These are phyloP conservation scores for Micrasema minimum DNA, from an alignment of 1,140 invertebrate genomes.

Conservation along the genomic window DNA sequence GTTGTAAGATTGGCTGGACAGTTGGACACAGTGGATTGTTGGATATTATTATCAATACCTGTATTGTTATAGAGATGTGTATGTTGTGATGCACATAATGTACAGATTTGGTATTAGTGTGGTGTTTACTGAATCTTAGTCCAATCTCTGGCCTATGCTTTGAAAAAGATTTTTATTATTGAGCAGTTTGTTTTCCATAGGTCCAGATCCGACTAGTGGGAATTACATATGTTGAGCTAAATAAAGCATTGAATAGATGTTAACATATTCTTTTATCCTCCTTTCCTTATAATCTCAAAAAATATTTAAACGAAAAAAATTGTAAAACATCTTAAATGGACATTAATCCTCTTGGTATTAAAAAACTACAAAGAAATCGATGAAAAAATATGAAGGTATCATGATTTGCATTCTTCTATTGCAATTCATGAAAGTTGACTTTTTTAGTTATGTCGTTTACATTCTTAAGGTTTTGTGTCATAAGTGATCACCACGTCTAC, in stretches of 20 bases:
- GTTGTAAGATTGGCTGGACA: background rate
- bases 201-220: slow-evolving; percentile 53
- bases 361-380: too few species aligned
- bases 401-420: too few species aligned
- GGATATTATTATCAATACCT: background rate
- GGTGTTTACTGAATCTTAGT: background rate
- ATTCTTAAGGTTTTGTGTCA: too few species aligned
- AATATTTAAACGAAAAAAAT: too few species aligned
- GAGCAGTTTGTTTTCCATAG: slow-evolving; percentile 44
- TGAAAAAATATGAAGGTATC: too few species aligned
- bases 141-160: slow-evolving; percentile 47
- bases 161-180: slow-evolving; percentile 39
- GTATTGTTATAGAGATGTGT: background rate
- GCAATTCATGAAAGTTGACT: too few species aligned
- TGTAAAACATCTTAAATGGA: too few species aligned
- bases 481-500: too few species aligned
- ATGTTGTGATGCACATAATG: slow-evolving; percentile 15
- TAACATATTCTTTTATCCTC: slow-evolving; percentile 39
- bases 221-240: slow-evolving; percentile 53
- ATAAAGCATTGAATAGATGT: slow-evolving; percentile 53
- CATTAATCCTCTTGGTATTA: too few species aligned
- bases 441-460: too few species aligned
- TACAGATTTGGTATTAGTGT: slow-evolving; percentile 19
- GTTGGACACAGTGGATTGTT: too few species aligned
- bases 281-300: too few species aligned